Base-by-base conservation (phyloP, 1,140 invertebrate species). In the Whitmania pigra region DNA sequence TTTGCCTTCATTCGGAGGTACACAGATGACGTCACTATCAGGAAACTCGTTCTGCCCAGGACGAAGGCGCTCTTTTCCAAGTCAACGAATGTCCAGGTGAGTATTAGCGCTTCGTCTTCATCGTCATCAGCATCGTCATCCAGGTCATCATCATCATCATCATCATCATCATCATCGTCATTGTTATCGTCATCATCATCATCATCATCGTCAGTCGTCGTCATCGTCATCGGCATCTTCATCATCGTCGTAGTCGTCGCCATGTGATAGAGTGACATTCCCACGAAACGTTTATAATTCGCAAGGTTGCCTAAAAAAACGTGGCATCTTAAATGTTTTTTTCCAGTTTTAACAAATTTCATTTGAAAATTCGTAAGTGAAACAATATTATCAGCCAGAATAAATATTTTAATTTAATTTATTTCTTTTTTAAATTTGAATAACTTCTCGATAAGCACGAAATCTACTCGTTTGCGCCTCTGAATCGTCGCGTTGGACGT, bases 51-150 rank as follows among this genome's bases (percentile, higher is more conserved):
- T 7, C 81, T 97, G 72, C 90, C 90, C 0, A 92, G 93, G 83
- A 88, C 93, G 13, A 93, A 92, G 80, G 80, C 86, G 67, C 88
- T 96, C 3, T 92, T 94, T 76, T 89, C 93, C 77, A 91, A 90
- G 75, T 92, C 92, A 79, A 87, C 88, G 31, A 82, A 80, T 75
- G 79, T 83, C 29, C 81, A 81, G 79, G 83, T 83, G 22, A 63
- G 15, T 31, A 20, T 63, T 22, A 20, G 25, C 25, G 5, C 25
- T 2, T n/a, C 29, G 31, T 73, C 70, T 70, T 71, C 57, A 73
- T 63, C 71, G 71, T 63, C 67, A 67, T 71, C 68, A 69, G 36
- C 67, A 69, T 69, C 54, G 66, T 71, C 74, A 76, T 68, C 75
- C 75, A 68, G 66, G 66, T 63, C 74, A 74, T 74, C 31, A 73